Conservation (phyloP, 2,888 invertebrate species). For the Aproaerema taeniolella region DNA sequence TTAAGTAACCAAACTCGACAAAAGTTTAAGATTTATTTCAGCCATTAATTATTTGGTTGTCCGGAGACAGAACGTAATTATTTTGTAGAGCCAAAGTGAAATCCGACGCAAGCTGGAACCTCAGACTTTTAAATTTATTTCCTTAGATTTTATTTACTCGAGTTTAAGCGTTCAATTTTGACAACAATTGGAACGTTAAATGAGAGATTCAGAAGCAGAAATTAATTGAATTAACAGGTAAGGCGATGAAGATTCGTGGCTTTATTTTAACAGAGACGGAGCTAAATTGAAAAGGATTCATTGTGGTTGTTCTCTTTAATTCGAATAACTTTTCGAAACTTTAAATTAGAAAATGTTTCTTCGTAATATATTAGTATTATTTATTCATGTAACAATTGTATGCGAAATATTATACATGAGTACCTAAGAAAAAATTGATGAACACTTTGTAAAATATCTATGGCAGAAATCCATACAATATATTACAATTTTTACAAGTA, state of each 20-base stretch:
- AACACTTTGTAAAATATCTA: too few species aligned
- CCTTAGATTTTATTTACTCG: slow-evolving; percentile 30
- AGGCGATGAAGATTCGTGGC: background rate
- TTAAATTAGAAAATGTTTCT: too few species aligned
- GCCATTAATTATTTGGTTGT: slow-evolving; percentile 56
- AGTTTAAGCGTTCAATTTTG: slow-evolving; percentile 29
- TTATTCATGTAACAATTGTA: too few species aligned
- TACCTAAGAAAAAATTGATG: too few species aligned
- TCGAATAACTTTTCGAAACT: too few species aligned
- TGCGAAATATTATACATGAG: too few species aligned
- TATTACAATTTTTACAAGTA: too few species aligned
- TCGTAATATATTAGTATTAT: too few species aligned
- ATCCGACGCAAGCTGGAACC: slow-evolving; percentile 41
- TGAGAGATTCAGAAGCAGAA: background rate
- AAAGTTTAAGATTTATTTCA: slow-evolving; percentile 57
- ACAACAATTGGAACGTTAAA: background rate
- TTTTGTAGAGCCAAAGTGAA: slow-evolving; percentile 52
- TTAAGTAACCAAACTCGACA: slow-evolving; percentile 44
- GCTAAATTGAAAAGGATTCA: too few species aligned
- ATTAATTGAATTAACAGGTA: slow-evolving; percentile 7
- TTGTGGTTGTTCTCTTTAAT: too few species aligned
- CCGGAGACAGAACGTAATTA: slow-evolving; percentile 55
- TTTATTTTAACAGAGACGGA: too few species aligned
- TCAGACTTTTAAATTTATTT: slow-evolving; percentile 41
- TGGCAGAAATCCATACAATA: too few species aligned